Evolutionary conservation across 2,888 invertebrate genomes (phyloP).

Genomic region (Drosophila silvestris): DNA sequence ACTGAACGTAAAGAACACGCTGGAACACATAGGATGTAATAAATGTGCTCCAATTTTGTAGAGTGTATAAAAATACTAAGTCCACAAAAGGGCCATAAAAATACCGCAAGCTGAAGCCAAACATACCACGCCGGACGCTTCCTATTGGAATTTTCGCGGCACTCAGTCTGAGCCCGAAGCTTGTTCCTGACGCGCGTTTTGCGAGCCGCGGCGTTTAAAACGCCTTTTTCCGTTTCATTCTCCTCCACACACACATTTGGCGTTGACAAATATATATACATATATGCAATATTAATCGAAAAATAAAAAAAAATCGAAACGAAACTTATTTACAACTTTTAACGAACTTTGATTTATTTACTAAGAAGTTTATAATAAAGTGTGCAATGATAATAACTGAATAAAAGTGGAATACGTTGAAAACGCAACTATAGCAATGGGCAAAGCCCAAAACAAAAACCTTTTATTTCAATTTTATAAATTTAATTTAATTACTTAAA

Average conservation of each 20-base stretch:
- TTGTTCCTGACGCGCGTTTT: constrained; percentile 84
- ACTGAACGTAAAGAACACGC: neutral
- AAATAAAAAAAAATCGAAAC: constrained; percentile 17
- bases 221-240: constrained; percentile 69
- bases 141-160: constrained; percentile 61
- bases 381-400: constrained; percentile 38
- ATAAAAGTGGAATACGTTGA: constrained; percentile 46
- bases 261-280: constrained; percentile 52
- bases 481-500: constrained; percentile 44
- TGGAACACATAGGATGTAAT: neutral
- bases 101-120: constrained; percentile 25
- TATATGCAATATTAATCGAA: constrained; percentile 25
- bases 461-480: constrained; percentile 57
- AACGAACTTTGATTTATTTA: constrained; percentile 20
- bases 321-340: constrained; percentile 2
- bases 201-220: constrained; percentile 61
- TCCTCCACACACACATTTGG: constrained; percentile 57
- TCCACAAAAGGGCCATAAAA: constrained; percentile 23
- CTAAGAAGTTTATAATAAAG: neutral
- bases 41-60: neutral
- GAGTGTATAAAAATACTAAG: constrained; percentile 27
- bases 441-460: constrained; percentile 65
- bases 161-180: constrained; percentile 60
- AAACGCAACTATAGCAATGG: constrained; percentile 53
- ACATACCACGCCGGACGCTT: constrained; percentile 20